Percentiles rank a stretch among this genome's conserved stretches.
These are phyloP conservation scores for Clarias laeviceps DNA, from an alignment of 2,797 vertebrate genomes.

Conservation along the genomic window DNA sequence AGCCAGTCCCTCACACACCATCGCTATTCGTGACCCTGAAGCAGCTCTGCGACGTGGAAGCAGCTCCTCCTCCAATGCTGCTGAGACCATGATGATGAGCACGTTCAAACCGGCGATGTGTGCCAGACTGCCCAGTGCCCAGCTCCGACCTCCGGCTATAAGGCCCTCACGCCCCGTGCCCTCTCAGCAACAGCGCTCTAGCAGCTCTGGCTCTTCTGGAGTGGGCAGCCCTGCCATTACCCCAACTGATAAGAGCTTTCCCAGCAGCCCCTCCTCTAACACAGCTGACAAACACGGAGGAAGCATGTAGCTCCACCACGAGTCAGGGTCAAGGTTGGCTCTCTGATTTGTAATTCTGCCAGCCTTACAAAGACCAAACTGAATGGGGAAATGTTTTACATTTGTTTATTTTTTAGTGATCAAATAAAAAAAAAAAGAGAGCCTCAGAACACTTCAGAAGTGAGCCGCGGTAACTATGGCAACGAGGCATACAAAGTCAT, in stretches of 20 bases:
- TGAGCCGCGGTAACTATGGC: conserved; percentile 60
- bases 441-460: conserved; percentile 46
- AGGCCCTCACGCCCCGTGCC: conserved; percentile 82
- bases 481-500: conserved; percentile 45
- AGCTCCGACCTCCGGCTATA: conserved; percentile 88
- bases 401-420: neutral
- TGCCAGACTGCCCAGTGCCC: conserved; percentile 84
- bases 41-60: conserved; percentile 94
- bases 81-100: conserved; percentile 87
- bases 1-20: conserved; percentile 93
- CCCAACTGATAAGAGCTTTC: conserved; percentile 94
- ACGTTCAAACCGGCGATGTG: conserved; percentile 94
- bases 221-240: conserved; percentile 93
- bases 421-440: neutral
- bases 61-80: conserved; percentile 80
- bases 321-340: conserved; percentile 47
- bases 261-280: conserved; percentile 75
- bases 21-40: conserved; percentile 94
- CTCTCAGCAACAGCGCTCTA: conserved; percentile 91
- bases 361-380: conserved; percentile 28
- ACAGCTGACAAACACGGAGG: conserved; percentile 76
- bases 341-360: conserved; percentile 2
- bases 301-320: conserved; percentile 72
- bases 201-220: conserved; percentile 94
- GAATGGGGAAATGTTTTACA: conserved; percentile 38